phyloP scores from a whole-genome alignment of 2,113 vertebrate species.

The Ailuropoda melanoleuca region DNA sequence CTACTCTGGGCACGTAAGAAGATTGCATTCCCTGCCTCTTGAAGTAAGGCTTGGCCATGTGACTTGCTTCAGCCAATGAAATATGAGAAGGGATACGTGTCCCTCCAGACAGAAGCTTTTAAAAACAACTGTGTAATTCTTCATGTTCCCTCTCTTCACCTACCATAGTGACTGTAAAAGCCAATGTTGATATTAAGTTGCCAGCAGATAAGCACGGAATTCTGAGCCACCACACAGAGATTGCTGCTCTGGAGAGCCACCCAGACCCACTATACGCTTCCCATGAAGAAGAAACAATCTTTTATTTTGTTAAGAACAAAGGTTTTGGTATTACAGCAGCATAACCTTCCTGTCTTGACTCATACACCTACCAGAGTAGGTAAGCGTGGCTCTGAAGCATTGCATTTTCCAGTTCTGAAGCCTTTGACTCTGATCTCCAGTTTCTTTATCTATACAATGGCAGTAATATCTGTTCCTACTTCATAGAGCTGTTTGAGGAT shows the following conservation, averaged over 20 bases:
- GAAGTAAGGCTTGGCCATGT: not conserved
- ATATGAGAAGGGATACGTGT: not conserved
- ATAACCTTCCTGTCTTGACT: not conserved
- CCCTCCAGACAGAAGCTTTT: not conserved
- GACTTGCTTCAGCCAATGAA: not conserved
- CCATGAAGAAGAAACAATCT: not conserved
- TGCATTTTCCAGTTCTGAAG: not conserved
- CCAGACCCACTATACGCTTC: not conserved
- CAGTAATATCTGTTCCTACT: not conserved
- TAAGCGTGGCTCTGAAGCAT: not conserved
- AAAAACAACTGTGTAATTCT: not conserved
- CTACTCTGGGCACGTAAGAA: not conserved
- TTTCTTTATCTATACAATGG: not conserved
- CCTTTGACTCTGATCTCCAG: not conserved
- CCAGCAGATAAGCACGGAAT: not conserved
- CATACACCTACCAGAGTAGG: not conserved
- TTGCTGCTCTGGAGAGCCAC: not conserved
- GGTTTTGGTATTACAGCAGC: not conserved
- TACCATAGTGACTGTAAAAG: not conserved
- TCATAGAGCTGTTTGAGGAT: not conserved
- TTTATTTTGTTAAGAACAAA: not conserved
- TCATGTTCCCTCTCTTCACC: not conserved
- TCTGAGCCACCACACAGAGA: not conserved
- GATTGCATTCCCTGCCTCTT: not conserved
- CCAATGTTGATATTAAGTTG: not conserved